Conservation (phyloP, 1,140 invertebrate genomes). For the Luehdorfia chinensis region DNA sequence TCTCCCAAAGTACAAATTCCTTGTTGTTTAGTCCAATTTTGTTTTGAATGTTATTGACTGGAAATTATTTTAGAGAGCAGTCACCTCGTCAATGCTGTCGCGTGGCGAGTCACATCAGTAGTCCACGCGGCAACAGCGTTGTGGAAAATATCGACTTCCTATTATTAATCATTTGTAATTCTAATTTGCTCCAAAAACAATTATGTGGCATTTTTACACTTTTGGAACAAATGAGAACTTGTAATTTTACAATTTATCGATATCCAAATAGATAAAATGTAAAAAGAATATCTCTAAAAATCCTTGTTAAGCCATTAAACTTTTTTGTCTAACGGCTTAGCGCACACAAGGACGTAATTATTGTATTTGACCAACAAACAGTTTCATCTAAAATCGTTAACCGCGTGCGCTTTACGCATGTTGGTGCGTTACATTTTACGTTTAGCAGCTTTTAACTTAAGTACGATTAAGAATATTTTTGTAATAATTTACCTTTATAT, state of each 20-base stretch:
- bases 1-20: constrained; percentile 79
- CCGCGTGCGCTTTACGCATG: constrained; percentile 15
- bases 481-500: constrained; percentile 58
- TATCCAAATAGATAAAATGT: constrained; percentile 7
- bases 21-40: constrained; percentile 79
- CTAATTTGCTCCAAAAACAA: constrained; percentile 18
- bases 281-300: constrained; percentile 12
- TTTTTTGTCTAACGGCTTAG: constrained; percentile 7
- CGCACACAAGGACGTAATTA: constrained; percentile 19
- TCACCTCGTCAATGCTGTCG: constrained; percentile 19
- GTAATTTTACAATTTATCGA: constrained; percentile 13
- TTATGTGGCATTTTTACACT: constrained; percentile 13
- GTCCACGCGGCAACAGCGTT: constrained; percentile 24
- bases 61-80: constrained; percentile 72
- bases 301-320: constrained; percentile 9
- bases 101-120: constrained; percentile 13
- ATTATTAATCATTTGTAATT: constrained; percentile 18
- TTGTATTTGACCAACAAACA: constrained; percentile 28
- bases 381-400: constrained; percentile 24
- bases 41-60: constrained; percentile 75
- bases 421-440: constrained; percentile 43
- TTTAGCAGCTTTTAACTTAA: constrained; percentile 68
- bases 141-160: constrained; percentile 16
- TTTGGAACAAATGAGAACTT: constrained; percentile 17
- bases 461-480: constrained; percentile 61